phyloP scores from a whole-genome alignment of 2,113 vertebrate species.

The Seriola dumerili region DNA sequence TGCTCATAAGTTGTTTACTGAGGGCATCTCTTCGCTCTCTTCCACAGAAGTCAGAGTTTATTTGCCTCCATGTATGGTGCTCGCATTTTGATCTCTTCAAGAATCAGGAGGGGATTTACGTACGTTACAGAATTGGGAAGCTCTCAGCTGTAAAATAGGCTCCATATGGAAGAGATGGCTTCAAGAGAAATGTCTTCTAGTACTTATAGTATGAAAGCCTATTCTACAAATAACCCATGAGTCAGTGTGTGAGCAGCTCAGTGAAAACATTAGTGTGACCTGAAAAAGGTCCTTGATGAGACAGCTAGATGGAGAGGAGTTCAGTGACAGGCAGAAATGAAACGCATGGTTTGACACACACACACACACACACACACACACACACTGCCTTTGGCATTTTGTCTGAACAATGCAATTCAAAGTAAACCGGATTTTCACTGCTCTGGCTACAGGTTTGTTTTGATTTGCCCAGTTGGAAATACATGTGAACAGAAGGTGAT shows the following conservation, averaged over 20 bases:
- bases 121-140: neutral
- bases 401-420: constrained; percentile 10
- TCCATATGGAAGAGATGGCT: constrained; percentile 17
- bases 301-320: constrained; percentile 40
- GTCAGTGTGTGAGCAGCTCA: constrained; percentile 50
- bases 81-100: constrained; percentile 1
- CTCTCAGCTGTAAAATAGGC: constrained; percentile 1
- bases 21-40: neutral
- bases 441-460: constrained; percentile 2
- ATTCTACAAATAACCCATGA: constrained; percentile 61
- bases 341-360: neutral
- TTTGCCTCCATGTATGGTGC: constrained; percentile 15
- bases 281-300: constrained; percentile 53
- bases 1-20: neutral
- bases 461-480: neutral
- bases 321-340: constrained; percentile 29
- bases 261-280: constrained; percentile 67
- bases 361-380: constrained; percentile 19
- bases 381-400: constrained; percentile 15
- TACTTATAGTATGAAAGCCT: constrained; percentile 47
- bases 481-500: constrained; percentile 14
- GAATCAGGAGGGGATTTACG: constrained; percentile 24
- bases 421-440: constrained; percentile 6
- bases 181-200: constrained; percentile 31
- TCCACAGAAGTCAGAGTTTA: constrained; percentile 30